Conservation (phyloP, 2,888 invertebrate species). For the Tachina lurida region DNA sequence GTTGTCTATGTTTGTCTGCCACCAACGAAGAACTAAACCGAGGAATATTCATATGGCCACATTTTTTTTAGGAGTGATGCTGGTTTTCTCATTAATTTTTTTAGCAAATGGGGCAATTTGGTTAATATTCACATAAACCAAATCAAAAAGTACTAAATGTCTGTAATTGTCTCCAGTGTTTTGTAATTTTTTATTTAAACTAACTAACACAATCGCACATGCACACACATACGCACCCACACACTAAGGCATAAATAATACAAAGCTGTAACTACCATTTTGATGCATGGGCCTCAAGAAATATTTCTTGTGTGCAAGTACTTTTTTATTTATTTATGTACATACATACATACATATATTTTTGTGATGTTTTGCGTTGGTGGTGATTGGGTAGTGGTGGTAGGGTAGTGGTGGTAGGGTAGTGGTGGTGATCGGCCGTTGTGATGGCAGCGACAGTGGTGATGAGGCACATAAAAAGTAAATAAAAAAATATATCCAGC, state of each 20-base stretch:
- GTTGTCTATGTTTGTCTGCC: too few species aligned
- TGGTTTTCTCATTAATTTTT: too few species aligned
- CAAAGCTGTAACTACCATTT: slow-evolving; percentile 27
- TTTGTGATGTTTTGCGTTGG: slow-evolving; percentile 3
- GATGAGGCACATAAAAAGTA: slow-evolving; percentile 30
- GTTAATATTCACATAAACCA: background rate
- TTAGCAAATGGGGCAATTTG: too few species aligned
- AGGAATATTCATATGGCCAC: too few species aligned
- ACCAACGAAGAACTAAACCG: too few species aligned
- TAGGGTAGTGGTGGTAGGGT: slow-evolving; percentile 40
- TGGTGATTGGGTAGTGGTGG: slow-evolving; percentile 33
- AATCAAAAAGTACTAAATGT: background rate
- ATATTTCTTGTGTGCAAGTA: background rate
- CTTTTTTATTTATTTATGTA: background rate
- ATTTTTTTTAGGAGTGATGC: too few species aligned
- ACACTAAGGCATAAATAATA: background rate
- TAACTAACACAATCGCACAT: background rate
- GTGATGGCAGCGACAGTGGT: slow-evolving; percentile 41
- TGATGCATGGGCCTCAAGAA: slow-evolving; percentile 39
- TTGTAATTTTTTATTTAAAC: background rate
- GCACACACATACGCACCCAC: background rate
- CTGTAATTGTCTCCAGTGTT: background rate
- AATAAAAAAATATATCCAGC: slow-evolving; percentile 7
- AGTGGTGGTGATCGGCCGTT: slow-evolving; percentile 36
- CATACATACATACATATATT: too few species aligned